Percentiles rank a stretch among this genome's conserved stretches.
These are phyloP conservation scores for Orbicella faveolata DNA, from an alignment of 64 coral and sea anemone species.

Conservation along the genomic window DNA sequence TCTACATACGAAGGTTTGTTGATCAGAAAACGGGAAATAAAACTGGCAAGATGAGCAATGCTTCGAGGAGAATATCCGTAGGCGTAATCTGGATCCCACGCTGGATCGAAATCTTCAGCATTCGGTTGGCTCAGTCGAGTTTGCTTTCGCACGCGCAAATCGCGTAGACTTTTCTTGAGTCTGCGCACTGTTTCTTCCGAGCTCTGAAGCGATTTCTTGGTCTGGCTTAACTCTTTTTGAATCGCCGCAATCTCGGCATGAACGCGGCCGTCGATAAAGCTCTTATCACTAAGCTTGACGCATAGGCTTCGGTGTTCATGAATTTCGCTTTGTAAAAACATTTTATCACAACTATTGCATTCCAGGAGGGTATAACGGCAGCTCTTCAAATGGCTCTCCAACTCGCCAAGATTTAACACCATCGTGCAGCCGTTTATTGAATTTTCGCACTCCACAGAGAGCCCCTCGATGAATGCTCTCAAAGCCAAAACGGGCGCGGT, in stretches of 20 bases:
- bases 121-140: conserved; percentile 43
- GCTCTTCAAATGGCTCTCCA: conserved; percentile 62
- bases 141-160: conserved; percentile 53
- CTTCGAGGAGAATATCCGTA: conserved; percentile 84
- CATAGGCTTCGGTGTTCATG: conserved; percentile 59
- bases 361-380: conserved; percentile 53
- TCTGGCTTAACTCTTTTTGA: conserved; percentile 64
- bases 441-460: conserved; percentile 49
- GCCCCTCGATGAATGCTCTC: conserved; percentile 41
- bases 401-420: conserved; percentile 72
- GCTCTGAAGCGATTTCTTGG: conserved; percentile 73
- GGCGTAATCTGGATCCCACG: conserved; percentile 68
- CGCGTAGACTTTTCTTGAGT: conserved; percentile 63
- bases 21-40: conserved; percentile 73
- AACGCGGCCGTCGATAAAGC: background rate
- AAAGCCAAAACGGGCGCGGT: conserved; percentile 48
- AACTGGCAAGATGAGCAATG: conserved; percentile 63
- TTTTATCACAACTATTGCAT: conserved; percentile 52
- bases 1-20: conserved; percentile 82
- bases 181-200: conserved; percentile 74
- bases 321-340: conserved; percentile 42
- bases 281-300: conserved; percentile 11
- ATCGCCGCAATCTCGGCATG: conserved; percentile 52
- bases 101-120: conserved; percentile 64
- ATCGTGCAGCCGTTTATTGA: conserved; percentile 22